Percentiles rank a stretch among this genome's conserved stretches.
Conservation (phyloP, 2,113 vertebrate species). For the Aplodontia rufa region DNA sequence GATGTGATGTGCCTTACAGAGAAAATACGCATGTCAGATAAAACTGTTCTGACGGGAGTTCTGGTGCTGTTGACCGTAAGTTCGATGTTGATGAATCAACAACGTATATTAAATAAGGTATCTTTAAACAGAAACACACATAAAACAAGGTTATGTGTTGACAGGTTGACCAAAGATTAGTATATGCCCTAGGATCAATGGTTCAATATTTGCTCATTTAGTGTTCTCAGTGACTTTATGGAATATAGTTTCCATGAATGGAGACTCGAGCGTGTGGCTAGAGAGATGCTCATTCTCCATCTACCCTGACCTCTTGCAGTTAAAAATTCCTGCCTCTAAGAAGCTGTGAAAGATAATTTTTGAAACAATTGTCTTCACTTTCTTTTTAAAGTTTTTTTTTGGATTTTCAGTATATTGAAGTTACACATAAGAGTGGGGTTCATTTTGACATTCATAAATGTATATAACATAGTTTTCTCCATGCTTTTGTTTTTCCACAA, state of each 20-base stretch:
- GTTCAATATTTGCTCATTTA: conserved; percentile 24
- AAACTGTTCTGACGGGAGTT: neutral
- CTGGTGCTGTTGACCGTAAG: neutral
- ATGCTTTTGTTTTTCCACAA: too few species aligned
- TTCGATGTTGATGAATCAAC: neutral
- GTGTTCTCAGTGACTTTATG: neutral
- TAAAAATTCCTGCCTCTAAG: neutral
- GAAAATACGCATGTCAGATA: neutral
- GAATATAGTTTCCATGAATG: neutral
- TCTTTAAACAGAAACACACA: conserved; percentile 38
- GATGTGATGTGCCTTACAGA: neutral
- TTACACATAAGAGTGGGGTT: too few species aligned
- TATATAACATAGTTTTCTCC: too few species aligned
- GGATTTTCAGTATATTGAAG: too few species aligned
- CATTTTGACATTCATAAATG: too few species aligned
- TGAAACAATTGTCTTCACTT: neutral
- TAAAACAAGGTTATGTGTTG: conserved; percentile 13
- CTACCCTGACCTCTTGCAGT: neutral
- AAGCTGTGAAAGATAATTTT: neutral
- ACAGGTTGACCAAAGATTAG: neutral
- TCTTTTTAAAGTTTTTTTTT: too few species aligned
- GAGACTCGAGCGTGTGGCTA: neutral
- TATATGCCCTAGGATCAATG: conserved; percentile 17
- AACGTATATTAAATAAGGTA: conserved; percentile 22
- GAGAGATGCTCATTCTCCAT: neutral